A percentile compares a stretch with the other conserved stretches of the same genome.
Conservation (phyloP, 2,888 invertebrate species). For the Falcaria lacertinaria region DNA sequence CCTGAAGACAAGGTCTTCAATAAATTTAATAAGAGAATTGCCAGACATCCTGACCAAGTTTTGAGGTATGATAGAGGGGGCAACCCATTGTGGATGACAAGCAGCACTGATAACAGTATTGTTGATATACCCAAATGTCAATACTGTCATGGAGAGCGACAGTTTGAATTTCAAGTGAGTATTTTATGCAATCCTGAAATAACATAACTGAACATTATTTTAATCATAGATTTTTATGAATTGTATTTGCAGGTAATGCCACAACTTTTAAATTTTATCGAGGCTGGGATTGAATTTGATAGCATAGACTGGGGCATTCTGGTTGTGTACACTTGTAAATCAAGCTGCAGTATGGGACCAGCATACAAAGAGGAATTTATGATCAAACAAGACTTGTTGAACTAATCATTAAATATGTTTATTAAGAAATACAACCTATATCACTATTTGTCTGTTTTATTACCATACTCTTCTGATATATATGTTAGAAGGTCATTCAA, state of each 20-base stretch:
- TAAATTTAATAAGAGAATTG: constrained; percentile 86
- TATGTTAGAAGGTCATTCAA: constrained; percentile 92
- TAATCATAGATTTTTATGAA: no score
- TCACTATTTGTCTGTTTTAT: constrained; percentile 24
- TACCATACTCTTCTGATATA: constrained; percentile 80
- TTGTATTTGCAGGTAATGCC: constrained; percentile 86
- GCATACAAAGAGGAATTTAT: constrained; percentile 88
- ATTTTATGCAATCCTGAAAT: background rate
- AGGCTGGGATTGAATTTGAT: constrained; percentile 80
- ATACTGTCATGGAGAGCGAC: constrained; percentile 85
- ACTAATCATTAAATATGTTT: constrained; percentile 27
- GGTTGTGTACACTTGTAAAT: constrained; percentile 90
- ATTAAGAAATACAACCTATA: background rate
- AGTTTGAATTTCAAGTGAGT: constrained; percentile 93
- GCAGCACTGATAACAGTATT: constrained; percentile 59
- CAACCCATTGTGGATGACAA: constrained; percentile 90
- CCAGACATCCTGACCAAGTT: constrained; percentile 88
- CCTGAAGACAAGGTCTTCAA: constrained; percentile 88
- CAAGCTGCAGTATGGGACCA: constrained; percentile 83
- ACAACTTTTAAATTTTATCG: constrained; percentile 85
- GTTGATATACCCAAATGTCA: constrained; percentile 84
- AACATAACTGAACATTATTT: background rate
- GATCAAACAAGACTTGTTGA: constrained; percentile 90
- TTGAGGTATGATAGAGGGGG: constrained; percentile 89
- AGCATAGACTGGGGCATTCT: constrained; percentile 95